These are phyloP conservation scores for Sternotherus odoratus DNA, from an alignment of 2,797 vertebrate species.

Conservation along the genomic window DNA sequence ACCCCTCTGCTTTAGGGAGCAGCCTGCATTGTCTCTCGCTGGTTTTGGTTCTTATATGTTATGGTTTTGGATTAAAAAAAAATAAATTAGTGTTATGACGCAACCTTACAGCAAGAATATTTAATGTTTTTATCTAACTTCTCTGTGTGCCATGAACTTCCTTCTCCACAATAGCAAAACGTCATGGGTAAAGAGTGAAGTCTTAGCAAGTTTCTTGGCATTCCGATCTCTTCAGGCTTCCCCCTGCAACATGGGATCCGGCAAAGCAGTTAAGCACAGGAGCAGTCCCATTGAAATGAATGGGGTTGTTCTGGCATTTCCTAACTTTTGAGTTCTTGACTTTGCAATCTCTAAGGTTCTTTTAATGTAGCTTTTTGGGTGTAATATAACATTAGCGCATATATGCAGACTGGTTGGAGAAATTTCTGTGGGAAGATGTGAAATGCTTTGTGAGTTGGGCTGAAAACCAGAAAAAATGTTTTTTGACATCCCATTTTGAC, in stretches of 20 bases:
- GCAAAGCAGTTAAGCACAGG: accelerated
- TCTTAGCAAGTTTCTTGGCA: neutral
- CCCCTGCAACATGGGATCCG: neutral
- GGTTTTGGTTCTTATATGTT: neutral
- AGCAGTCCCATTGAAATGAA: accelerated
- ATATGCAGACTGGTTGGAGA: neutral
- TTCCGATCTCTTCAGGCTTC: conserved; percentile 4
- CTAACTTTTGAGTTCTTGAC: neutral
- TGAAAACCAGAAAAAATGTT: neutral
- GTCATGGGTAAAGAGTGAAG: neutral
- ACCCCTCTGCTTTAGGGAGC: neutral
- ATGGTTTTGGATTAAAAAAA: neutral
- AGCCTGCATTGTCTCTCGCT: neutral
- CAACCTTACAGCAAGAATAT: neutral
- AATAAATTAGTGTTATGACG: too few relatives aligned
- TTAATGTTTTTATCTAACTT: neutral
- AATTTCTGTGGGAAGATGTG: neutral
- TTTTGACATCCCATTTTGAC: neutral
- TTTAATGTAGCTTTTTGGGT: neutral
- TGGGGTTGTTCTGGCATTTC: neutral
- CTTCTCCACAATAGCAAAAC: conserved; percentile 10
- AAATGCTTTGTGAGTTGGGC: neutral
- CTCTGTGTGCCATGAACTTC: neutral
- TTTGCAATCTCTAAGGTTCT: neutral
- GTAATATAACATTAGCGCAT: neutral